Base-by-base conservation (phyloP, 2,797 vertebrate genomes). In the Typhlichthys eigenmanni region DNA sequence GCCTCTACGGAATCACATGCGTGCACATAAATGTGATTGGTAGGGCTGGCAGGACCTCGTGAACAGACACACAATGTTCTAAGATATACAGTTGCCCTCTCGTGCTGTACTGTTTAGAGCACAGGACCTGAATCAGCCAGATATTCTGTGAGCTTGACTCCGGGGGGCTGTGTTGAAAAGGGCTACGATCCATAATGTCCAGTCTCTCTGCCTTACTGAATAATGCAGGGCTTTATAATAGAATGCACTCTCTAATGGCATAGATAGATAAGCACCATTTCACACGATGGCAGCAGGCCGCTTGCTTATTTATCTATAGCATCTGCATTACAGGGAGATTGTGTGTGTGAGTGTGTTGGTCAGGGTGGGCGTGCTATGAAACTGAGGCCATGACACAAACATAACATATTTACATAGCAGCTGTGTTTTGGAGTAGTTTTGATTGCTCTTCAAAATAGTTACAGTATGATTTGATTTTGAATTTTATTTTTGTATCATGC, bases 161-260 rank as follows among this genome's bases (percentile, higher is more conserved):
- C 5, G 59, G 84, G 13, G 70, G 85, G 66, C 62, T 12, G 11
- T 55, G 60, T 64, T 72, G 72, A 75, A 84, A 80, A 63, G 65
- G 81, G 64, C 79, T 80, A 74, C 83, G 79, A 87, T 90, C 80
- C 72, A 83, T 89, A 86, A 89, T 88, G 85, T 90, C 88, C 85
- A 76, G 79, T 87, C 87, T 88, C 85, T 76, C 70, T 61, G 80
- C 71, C 81, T 74, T 74, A 69, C 81, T 91, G 88, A 93, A 92
- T 93, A 89, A 93, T 92, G 85, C 87, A 93, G 73, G 63, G 81
- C 74, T 87, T 83, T 85, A 88, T 90, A 91, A 91, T 85, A 90
- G 83, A 89, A 85, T 71, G 76, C 80, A 74, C 79, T 88, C 67
- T 85, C 74, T 90, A 89, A 91, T 87, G 86, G 85, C 88, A 87